Percentiles rank a stretch among this genome's conserved stretches.
phyloP scores from a whole-genome alignment of 2,797 vertebrate genomes.

The Dendrocincla tyrannina region DNA sequence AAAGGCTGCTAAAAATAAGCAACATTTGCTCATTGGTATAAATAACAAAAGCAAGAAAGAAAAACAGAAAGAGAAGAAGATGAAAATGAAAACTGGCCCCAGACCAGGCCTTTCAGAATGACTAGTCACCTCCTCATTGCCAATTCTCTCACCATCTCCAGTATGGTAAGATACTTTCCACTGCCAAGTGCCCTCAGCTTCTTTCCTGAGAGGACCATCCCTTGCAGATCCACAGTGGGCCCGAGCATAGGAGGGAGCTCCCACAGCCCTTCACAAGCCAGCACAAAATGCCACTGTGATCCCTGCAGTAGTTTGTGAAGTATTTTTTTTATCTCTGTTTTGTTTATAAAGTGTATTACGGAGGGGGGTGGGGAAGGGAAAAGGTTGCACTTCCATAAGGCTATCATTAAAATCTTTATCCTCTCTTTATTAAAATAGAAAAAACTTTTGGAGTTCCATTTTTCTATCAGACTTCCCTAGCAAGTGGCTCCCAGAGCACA shows the following conservation, averaged over 20 bases:
- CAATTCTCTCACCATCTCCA: slow-evolving; percentile 57
- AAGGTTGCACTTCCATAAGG: neutral
- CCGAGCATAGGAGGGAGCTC: neutral
- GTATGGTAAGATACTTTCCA: neutral
- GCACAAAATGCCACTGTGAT: neutral
- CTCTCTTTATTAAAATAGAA: slow-evolving; percentile 16
- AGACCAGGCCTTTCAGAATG: slow-evolving; percentile 12
- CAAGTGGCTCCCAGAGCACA: neutral
- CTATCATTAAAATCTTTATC: slow-evolving; percentile 17
- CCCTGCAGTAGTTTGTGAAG: neutral
- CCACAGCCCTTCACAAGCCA: neutral
- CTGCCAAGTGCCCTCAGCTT: neutral
- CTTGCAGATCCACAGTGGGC: neutral
- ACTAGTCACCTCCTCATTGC: slow-evolving; percentile 29
- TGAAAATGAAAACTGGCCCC: slow-evolving; percentile 48
- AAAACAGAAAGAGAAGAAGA: slow-evolving; percentile 44
- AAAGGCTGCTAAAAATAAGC: slow-evolving; percentile 65
- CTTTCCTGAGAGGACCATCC: neutral
- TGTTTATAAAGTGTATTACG: neutral
- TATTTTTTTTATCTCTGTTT: neutral
- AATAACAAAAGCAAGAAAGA: slow-evolving; percentile 53
- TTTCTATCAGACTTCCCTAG: neutral
- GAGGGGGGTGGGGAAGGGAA: neutral
- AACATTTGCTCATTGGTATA: slow-evolving; percentile 62
- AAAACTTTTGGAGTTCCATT: neutral